Evolutionary conservation across 2,797 vertebrate genomes (phyloP).

Genomic region (Lemur catta): DNA sequence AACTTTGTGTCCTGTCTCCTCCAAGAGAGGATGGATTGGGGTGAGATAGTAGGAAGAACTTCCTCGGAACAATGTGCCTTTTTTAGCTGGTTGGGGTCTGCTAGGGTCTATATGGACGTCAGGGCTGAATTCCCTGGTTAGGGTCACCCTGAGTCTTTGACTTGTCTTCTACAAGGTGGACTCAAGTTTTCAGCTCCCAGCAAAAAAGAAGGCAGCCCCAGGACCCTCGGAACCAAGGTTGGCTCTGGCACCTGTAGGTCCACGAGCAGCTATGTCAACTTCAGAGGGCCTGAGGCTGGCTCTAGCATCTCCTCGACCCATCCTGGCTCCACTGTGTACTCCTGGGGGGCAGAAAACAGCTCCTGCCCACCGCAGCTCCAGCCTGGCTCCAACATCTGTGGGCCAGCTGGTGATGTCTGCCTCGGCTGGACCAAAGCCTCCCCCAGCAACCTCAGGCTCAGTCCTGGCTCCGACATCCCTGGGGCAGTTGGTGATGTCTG

Average conservation of each 20-base stretch:
- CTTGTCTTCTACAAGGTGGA: conserved; percentile 67
- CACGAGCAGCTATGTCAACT: not conserved
- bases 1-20: not conserved
- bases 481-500: conserved; percentile 53
- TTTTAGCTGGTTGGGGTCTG: not conserved
- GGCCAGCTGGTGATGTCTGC: conserved; percentile 56
- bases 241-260: conserved; percentile 59
- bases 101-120: not conserved
- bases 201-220: not conserved
- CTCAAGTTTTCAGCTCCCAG: conserved; percentile 46
- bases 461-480: conserved; percentile 29
- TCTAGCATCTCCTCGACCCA: conserved; percentile 39
- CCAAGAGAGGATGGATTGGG: not conserved
- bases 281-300: conserved; percentile 17
- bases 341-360: conserved; percentile 58
- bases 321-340: not conserved
- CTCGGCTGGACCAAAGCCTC: conserved; percentile 23
- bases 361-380: conserved; percentile 38
- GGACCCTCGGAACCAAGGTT: conserved; percentile 56
- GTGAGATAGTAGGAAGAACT: not conserved
- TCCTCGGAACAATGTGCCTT: not conserved
- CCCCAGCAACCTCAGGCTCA: conserved; percentile 12
- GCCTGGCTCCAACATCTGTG: conserved; percentile 44
- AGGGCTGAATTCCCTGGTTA: not conserved
- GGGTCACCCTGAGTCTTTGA: conserved; percentile 41